Conservation (phyloP, 2,797 vertebrate species). For the Hozukius guyotensis region DNA sequence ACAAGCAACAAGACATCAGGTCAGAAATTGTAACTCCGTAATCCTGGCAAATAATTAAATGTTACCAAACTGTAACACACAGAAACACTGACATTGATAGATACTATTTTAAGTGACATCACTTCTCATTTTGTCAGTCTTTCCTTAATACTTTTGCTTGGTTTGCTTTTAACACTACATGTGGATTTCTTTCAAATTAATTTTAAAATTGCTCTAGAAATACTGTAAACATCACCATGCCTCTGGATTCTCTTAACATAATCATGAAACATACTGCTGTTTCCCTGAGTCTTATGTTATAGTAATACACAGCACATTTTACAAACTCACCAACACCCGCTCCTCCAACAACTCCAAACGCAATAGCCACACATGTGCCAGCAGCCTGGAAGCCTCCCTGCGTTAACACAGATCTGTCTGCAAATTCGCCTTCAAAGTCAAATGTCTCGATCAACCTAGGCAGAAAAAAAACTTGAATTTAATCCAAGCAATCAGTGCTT, state of each 20-base stretch:
- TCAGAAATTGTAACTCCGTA: not conserved
- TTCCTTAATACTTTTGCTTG: not conserved
- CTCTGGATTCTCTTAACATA: not conserved
- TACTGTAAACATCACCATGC: not conserved
- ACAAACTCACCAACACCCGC: conserved; percentile 87
- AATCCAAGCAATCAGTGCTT: not conserved
- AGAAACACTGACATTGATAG: not conserved
- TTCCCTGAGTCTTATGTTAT: not conserved
- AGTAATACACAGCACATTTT: not conserved
- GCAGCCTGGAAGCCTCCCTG: conserved; percentile 93
- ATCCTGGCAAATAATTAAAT: not conserved
- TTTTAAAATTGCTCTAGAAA: not conserved
- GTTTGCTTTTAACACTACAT: not conserved
- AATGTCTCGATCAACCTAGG: conserved; percentile 83
- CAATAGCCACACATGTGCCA: conserved; percentile 88
- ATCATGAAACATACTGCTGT: not conserved
- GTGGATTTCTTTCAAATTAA: not conserved
- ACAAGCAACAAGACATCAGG: not conserved
- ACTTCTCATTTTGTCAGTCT: not conserved
- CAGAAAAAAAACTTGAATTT: not conserved
- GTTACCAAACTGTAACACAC: not conserved
- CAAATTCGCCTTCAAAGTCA: conserved; percentile 70
- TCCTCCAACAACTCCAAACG: conserved; percentile 91
- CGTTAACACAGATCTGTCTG: conserved; percentile 43
- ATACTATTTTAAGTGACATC: not conserved